Base-by-base conservation (phyloP, 2,113 vertebrate species). In the Ranitomeya imitator region DNA sequence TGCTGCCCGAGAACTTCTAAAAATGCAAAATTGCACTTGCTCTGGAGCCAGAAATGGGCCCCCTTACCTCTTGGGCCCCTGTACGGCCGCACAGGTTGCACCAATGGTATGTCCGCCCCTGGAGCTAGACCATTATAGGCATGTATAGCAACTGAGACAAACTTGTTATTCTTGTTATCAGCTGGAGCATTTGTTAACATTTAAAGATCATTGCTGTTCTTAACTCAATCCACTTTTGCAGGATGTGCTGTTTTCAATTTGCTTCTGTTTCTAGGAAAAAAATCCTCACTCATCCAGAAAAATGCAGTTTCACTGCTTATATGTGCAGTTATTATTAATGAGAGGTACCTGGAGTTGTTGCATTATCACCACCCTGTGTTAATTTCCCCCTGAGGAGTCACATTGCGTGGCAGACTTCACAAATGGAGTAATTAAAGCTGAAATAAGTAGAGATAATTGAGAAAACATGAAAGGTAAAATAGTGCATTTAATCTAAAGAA, bases 251-350 rank as follows among this genome's bases (percentile, higher is more conserved):
- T 74, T 74, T 74, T 74, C 71, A 74, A 45, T 74, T 74, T 74
- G 71, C 37, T 45, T 74, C 71, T 51, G 71, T 73, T 73, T 73
- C 26, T 14, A 51, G 71, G 69, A 37, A 73, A 73, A 74, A 31
- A 67, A 74, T 51, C 31, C 71, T 74, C 31, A 51, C 31, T 74
- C 31, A 74, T 74, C 71, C 71, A 74, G 71, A 74, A 45, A 69
- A 73, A 73, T 73, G 69, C 69, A 37, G 69, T 73, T 73, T 73
- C 19, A 12, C 37, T 74, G 71, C 31, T 74, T 37, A 19, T 31
- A 74, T 74, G 71, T 74, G 71, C 45, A 74, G 26, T 73, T 73
- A 74, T 74, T 74, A 74, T 74, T 45, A 74, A 74, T 74, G 71
- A 74, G 71, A 45, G 71, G 71, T 74, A 45, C 15, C 71, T 9